Base-by-base conservation (phyloP, 2,797 vertebrate species). In the Crenichthys baileyi region DNA sequence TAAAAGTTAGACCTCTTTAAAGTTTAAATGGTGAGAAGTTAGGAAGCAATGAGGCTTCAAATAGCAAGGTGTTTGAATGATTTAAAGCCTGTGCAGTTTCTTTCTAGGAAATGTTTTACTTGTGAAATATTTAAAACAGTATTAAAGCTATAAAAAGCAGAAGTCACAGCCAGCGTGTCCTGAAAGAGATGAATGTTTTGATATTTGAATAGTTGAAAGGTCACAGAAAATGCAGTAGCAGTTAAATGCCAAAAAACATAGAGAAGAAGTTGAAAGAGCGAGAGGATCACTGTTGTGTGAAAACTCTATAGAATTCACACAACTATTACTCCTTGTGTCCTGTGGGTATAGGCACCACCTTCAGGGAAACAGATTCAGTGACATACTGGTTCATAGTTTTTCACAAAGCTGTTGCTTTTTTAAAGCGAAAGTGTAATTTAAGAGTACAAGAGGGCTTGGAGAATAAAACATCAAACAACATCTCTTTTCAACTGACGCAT, bases 381-480 rank as follows among this genome's bases (percentile, higher is more conserved):
- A 82, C 72, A 82, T 75, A 82, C 79, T 75, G 67, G 68, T 63
- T 75, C 73, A 80, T 11, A 50, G 39, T 78, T 72, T 83, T 77
- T 85, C 74, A 24, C 56, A 78, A 13, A 46, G 31, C 55, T 71
- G 29, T 46, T 26, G 63, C 75, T 83, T 77, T 80, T 79, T 80
- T 51, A 73, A 36, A 83, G 87, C 79, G 79, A 79, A 76, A 51
- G 26, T 77, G 36, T 93, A 86, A 91, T 88, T 89, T 90, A 63
- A 41, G 39, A 56, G 41, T 22, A 72, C 55, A 72, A 71, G 55
- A 0, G n/a, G 4, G 39, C 24, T 75, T 53, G 58, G 29, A 39
- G 53, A 55, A 63, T 65, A 74, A 78, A 77, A 85, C 80, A 91
- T 90, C 88, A 91, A 90, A 91, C 88, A 81, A 91, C 88, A 80